Percentiles rank a stretch among this genome's conserved stretches.
These are phyloP conservation scores for Apis dorsata DNA, from an alignment of 1,140 invertebrate genomes.

Conservation along the genomic window DNA sequence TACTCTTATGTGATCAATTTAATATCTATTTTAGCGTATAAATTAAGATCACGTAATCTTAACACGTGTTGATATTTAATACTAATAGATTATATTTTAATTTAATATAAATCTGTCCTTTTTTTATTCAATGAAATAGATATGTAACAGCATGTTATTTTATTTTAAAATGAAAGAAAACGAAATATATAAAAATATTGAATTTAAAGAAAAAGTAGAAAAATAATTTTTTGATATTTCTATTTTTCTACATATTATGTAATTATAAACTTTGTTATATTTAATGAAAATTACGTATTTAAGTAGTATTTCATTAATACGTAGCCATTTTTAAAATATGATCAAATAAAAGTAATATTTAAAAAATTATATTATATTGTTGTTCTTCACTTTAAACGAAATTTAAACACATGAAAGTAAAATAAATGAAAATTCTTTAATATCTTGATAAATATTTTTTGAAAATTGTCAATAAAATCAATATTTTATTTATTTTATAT, in stretches of 20 bases:
- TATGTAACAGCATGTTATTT: background rate
- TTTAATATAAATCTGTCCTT: background rate
- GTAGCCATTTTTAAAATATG: background rate
- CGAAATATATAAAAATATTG: background rate
- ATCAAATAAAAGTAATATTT: background rate
- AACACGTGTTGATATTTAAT: background rate
- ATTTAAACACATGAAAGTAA: too few relatives aligned
- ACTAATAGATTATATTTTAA: background rate
- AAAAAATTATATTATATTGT: too few relatives aligned
- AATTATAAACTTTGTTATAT: too few relatives aligned
- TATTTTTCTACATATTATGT: too few relatives aligned
- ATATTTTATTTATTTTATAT: too few relatives aligned
- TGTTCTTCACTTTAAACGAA: too few relatives aligned
- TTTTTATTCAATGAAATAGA: background rate
- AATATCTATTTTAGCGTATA: background rate
- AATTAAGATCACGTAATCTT: background rate
- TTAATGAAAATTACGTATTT: background rate
- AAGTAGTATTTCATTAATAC: too few relatives aligned
- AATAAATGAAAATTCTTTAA: too few relatives aligned
- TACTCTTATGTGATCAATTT: slow-evolving; percentile 11
- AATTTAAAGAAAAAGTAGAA: background rate
- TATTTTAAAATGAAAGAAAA: background rate
- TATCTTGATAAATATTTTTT: too few relatives aligned
- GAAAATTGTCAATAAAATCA: too few relatives aligned
- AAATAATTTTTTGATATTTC: too few relatives aligned